Percentiles rank a stretch among this genome's conserved stretches.
These are phyloP conservation scores for Clivina fossor DNA, from an alignment of 2,888 invertebrate species.

Conservation along the genomic window DNA sequence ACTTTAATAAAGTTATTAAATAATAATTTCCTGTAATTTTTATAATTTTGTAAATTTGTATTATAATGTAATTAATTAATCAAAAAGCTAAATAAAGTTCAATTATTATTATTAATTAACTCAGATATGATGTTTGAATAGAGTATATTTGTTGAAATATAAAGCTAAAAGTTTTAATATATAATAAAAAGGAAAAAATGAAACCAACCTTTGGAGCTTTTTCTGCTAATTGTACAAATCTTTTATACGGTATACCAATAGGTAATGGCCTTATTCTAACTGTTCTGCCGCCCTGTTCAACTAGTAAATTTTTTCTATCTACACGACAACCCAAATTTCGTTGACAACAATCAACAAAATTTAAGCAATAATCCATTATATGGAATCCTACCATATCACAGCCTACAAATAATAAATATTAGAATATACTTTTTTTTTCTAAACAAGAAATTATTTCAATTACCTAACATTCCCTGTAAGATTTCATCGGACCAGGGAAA, in stretches of 20 bases:
- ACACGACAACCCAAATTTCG: slow-evolving; percentile 84
- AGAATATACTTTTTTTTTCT: no score
- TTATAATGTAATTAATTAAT: no score
- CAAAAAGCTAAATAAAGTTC: no score
- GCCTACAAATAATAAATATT: slow-evolving; percentile 50
- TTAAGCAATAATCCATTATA: slow-evolving; percentile 86
- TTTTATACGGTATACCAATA: slow-evolving; percentile 85
- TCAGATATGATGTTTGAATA: not conserved
- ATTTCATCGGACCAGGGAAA: slow-evolving; percentile 95
- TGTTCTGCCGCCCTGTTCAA: slow-evolving; percentile 84
- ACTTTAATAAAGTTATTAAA: no score
- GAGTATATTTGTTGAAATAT: not conserved
- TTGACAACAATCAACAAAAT: slow-evolving; percentile 90
- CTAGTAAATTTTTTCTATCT: slow-evolving; percentile 81
- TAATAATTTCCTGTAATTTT: no score
- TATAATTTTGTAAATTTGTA: no score
- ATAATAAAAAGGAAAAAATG: not conserved
- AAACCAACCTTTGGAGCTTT: slow-evolving; percentile 59
- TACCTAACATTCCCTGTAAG: slow-evolving; percentile 78
- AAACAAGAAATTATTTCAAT: no score
- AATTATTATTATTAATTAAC: no score
- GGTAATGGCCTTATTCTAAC: slow-evolving; percentile 83
- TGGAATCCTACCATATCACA: slow-evolving; percentile 94
- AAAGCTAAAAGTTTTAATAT: not conserved
- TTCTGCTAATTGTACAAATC: slow-evolving; percentile 79